Evolutionary conservation across 2,113 vertebrate species (phyloP).

Genomic region (Dinomys branickii): DNA sequence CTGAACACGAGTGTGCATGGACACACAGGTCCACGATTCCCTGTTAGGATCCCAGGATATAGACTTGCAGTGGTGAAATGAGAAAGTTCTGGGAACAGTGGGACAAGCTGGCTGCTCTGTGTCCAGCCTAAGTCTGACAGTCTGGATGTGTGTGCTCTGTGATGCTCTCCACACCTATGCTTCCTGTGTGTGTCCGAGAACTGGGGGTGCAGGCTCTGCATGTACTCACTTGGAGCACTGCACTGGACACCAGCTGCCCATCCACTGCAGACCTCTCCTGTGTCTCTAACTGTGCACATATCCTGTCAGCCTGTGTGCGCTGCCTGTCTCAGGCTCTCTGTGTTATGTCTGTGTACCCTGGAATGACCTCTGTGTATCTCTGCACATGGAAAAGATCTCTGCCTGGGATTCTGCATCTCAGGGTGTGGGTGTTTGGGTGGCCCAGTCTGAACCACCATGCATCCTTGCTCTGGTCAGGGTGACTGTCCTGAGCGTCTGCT

Average conservation of each 20-base stretch:
- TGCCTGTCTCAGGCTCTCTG: accelerated
- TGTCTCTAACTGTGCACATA: neutral
- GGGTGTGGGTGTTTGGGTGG: neutral
- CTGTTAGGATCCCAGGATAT: neutral
- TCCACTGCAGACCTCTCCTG: neutral
- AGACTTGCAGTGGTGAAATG: neutral
- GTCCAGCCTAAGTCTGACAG: neutral
- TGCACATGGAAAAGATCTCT: neutral
- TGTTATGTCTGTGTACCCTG: neutral
- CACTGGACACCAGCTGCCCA: neutral
- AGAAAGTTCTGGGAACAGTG: neutral
- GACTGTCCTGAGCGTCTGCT: neutral
- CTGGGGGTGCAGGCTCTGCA: neutral
- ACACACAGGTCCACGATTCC: neutral
- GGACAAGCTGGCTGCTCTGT: neutral
- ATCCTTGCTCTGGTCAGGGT: neutral
- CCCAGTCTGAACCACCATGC: neutral
- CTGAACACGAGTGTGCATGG: neutral
- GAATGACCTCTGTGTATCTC: neutral
- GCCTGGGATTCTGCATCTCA: neutral
- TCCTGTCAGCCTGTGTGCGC: neutral
- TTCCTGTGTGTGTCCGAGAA: neutral
- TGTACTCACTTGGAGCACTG: too few relatives aligned
- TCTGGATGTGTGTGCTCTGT: accelerated
- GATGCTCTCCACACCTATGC: accelerated